Conservation (phyloP, 2,888 invertebrate genomes). For the Hydrotaea cyrtoneurina region DNA sequence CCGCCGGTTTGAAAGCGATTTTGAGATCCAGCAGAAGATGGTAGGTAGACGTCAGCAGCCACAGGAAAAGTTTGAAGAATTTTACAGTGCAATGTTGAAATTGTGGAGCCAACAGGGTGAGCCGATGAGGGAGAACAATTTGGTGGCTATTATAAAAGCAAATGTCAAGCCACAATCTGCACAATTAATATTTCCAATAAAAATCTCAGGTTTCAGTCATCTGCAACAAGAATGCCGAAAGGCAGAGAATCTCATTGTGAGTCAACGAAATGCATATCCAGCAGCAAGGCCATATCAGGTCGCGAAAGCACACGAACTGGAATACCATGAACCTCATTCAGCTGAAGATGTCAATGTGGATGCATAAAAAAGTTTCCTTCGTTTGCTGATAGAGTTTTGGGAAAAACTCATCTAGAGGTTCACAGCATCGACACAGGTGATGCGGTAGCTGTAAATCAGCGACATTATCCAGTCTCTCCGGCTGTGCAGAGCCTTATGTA, state of each 20-base stretch:
- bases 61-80: neutral
- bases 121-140: neutral
- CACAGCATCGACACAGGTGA: constrained; percentile 36
- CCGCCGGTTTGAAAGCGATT: neutral
- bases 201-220: neutral
- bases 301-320: neutral
- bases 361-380: neutral
- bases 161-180: neutral
- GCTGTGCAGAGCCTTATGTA: constrained; percentile 56
- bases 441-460: constrained; percentile 55
- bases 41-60: neutral
- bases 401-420: neutral
- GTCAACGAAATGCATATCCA: too few relatives aligned
- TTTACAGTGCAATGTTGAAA: neutral
- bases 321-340: neutral
- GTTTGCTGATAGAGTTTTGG: constrained; percentile 1
- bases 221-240: neutral
- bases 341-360: constrained; percentile 14
- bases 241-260: neutral
- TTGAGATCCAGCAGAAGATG: constrained; percentile 2
- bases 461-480: constrained; percentile 62
- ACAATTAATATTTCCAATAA: neutral
- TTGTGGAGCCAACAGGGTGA: neutral
- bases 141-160: neutral
- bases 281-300: neutral